Conservation (phyloP, 2,113 vertebrate genomes). For the Lasiurus borealis region DNA sequence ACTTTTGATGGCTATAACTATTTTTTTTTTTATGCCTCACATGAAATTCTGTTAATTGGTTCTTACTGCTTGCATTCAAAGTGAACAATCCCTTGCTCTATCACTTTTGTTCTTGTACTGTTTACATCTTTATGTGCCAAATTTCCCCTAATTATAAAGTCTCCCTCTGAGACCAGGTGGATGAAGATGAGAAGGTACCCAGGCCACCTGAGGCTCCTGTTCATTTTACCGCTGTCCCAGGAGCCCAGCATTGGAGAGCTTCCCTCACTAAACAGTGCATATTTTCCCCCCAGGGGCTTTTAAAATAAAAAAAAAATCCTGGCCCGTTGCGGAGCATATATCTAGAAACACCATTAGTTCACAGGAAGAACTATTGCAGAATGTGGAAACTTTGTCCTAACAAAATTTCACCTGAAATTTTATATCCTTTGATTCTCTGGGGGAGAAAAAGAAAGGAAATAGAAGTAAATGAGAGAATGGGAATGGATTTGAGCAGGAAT, state of each 20-base stretch:
- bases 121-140: neutral
- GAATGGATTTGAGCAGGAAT: neutral
- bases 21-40: neutral
- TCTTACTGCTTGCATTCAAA: neutral
- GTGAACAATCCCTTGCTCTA: neutral
- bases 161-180: neutral
- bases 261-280: neutral
- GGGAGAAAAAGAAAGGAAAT: slow-evolving; percentile 59
- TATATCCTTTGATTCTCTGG: slow-evolving; percentile 31
- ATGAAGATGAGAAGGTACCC: neutral
- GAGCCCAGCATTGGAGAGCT: neutral
- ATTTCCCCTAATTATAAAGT: neutral
- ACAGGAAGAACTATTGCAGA: slow-evolving; percentile 14
- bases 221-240: neutral
- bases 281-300: neutral
- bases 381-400: slow-evolving; percentile 44
- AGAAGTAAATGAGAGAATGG: slow-evolving; percentile 16
- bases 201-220: neutral
- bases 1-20: neutral
- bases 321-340: slow-evolving; percentile 2
- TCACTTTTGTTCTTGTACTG: neutral
- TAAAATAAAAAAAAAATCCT: slow-evolving; percentile 37
- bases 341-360: slow-evolving; percentile 30
- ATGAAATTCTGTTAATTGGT: neutral
- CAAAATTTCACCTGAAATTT: slow-evolving; percentile 39